These are phyloP conservation scores for Crossaster papposus DNA, from an alignment of 53 echinoderm and acorn worm species.

Conservation along the genomic window DNA sequence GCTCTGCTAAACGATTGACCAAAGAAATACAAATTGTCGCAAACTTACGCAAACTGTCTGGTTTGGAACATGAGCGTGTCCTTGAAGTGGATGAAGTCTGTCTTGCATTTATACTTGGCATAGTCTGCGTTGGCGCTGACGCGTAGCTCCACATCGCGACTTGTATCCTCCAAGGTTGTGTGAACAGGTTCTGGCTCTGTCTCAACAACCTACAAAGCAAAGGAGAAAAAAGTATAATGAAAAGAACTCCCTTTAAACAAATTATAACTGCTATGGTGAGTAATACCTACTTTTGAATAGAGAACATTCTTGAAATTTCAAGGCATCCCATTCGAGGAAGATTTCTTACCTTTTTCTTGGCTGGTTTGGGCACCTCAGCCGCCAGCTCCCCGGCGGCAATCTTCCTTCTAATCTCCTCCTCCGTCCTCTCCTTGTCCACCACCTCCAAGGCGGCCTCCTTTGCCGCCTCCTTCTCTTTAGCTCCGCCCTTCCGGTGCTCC, in stretches of 20 bases:
- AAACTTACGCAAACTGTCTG: slow-evolving; percentile 91
- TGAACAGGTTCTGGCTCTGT: slow-evolving; percentile 91
- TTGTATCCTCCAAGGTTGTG: slow-evolving; percentile 79
- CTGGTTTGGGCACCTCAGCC: slow-evolving; percentile 73
- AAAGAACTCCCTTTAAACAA: neutral
- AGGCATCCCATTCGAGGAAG: too few relatives aligned
- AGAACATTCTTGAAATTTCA: too few relatives aligned
- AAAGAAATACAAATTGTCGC: too few relatives aligned
- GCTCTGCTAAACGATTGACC: too few relatives aligned
- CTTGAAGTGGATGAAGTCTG: slow-evolving; percentile 93
- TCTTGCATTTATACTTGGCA: slow-evolving; percentile 97
- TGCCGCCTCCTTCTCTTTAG: slow-evolving; percentile 65
- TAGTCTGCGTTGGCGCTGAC: slow-evolving; percentile 94
- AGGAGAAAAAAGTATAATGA: neutral
- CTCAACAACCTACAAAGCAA: slow-evolving; percentile 78
- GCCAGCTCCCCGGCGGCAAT: slow-evolving; percentile 62
- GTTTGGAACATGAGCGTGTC: slow-evolving; percentile 99
- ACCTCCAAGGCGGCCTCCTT: slow-evolving; percentile 69
- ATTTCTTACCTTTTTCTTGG: slow-evolving; percentile 96
- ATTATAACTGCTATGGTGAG: neutral
- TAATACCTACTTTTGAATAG: too few relatives aligned
- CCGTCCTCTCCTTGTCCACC: slow-evolving; percentile 74
- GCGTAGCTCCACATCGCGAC: slow-evolving; percentile 78
- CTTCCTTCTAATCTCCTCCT: slow-evolving; percentile 80
- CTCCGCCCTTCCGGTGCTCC: slow-evolving; percentile 74